These are phyloP conservation scores for Threskiornis aethiopicus DNA, from an alignment of 2,797 vertebrate genomes.

Conservation along the genomic window DNA sequence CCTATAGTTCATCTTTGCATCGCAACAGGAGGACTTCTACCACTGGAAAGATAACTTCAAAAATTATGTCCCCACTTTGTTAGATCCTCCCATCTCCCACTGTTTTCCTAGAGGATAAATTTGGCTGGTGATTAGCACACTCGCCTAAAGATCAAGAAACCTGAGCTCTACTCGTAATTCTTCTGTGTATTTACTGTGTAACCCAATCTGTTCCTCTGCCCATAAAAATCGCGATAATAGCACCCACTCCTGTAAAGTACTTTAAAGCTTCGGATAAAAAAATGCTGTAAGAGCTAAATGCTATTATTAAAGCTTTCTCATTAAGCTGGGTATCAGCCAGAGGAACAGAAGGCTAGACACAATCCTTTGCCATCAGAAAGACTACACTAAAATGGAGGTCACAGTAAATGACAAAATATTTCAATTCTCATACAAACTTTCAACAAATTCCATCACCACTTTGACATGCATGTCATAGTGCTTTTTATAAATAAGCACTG, in stretches of 20 bases:
- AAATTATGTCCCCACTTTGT: neutral
- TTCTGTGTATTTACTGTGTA: conserved; percentile 8
- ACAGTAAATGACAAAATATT: conserved; percentile 34
- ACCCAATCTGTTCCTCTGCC: conserved; percentile 1
- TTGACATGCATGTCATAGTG: neutral
- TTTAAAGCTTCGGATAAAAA: conserved; percentile 39
- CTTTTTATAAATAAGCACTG: neutral
- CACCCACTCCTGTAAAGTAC: neutral
- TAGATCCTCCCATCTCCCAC: conserved; percentile 18
- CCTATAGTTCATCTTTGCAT: conserved; percentile 21
- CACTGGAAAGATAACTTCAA: conserved; percentile 8
- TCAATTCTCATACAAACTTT: conserved; percentile 7
- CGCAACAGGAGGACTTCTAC: neutral
- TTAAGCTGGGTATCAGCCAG: neutral
- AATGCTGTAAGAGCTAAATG: neutral
- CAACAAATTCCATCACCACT: neutral
- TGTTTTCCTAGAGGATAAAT: neutral
- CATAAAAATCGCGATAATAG: conserved; percentile 4
- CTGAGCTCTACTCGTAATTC: neutral
- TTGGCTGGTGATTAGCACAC: neutral
- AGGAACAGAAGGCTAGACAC: conserved; percentile 28
- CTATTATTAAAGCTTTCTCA: conserved; percentile 33
- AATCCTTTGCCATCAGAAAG: conserved; percentile 3
- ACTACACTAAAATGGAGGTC: neutral
- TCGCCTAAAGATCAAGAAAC: neutral